Evolutionary conservation across 92 coral and sea anemone species (phyloP).

Genomic region (Phenganax marumi): DNA sequence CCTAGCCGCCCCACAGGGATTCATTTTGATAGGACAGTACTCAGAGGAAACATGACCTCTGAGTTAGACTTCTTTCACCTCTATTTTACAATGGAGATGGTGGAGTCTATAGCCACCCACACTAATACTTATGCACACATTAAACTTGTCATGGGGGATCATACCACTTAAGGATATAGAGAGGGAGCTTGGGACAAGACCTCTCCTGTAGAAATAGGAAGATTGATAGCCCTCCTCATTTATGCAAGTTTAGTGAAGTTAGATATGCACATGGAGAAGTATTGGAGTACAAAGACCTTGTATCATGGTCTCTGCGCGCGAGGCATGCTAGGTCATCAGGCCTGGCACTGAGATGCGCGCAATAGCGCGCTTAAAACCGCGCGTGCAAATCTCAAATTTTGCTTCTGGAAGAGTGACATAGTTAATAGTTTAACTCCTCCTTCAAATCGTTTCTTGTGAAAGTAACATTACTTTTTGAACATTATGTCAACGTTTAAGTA

Average conservation of each 20-base stretch:
- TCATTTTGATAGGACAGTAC: neutral
- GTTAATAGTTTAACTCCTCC: no score
- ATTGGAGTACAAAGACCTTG: constrained; percentile 7
- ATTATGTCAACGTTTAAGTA: no score
- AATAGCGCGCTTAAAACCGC: no score
- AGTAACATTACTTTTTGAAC: no score
- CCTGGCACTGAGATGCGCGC: no score
- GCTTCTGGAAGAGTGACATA: no score
- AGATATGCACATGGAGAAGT: neutral
- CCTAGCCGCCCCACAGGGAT: constrained; percentile 16
- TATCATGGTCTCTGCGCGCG: constrained; percentile 3
- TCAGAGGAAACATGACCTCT: neutral
- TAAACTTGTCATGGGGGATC: neutral
- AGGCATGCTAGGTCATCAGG: neutral
- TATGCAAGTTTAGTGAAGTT: neutral
- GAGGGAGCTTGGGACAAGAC: neutral
- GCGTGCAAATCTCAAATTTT: no score
- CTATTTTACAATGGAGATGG: neutral
- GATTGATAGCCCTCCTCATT: neutral
- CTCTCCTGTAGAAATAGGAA: neutral
- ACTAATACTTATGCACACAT: neutral
- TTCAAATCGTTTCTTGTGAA: no score
- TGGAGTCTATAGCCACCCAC: neutral
- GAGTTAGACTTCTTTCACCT: neutral
- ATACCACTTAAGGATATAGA: neutral